Base-by-base conservation (phyloP, 2,113 vertebrate genomes). In the Stegastes partitus region DNA sequence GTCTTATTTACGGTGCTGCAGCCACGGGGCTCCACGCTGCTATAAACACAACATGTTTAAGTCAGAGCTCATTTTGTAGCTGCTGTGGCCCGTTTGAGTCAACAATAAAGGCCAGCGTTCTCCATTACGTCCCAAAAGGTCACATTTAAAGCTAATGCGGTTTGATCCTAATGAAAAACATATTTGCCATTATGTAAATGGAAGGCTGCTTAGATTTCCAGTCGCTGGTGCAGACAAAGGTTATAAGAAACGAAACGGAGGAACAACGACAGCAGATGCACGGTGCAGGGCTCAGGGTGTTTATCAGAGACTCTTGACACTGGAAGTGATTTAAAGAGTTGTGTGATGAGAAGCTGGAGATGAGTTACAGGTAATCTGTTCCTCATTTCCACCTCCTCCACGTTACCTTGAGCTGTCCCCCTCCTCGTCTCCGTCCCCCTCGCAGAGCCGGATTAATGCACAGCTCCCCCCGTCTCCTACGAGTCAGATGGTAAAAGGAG, bases 401-500 rank as follows among this genome's bases (percentile, higher is more conserved):
- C 22, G 5, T 75, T 79, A 83, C 68, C 81, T 81, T 68, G 54
- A 80, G 45, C 50, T 62, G 51, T 63, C 47, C 64, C 49, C 45
- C 59, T 56, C 56, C 74, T 69, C 63, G 5, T 65, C 57, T 28
- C 39, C 58, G n/a, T 53, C 34, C 26, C 11, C 44, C 54, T 59
- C 42, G 25, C 7, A 6, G 53, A 26, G n/a, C 50, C 75, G 68
- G 37, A 79, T 82, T 34, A 80, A 71, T 49, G 25, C 76, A 74
- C 47, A 57, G 77, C 63, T 45, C 34, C 68, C 68, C 57, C 45
- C 28, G 5, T 58, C 69, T 64, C 65, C 42, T 78, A 49, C 68
- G 68, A 83, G 50, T 87, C 84, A 81, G 82, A 81, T 81, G 74
- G 80, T 82, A 62, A 85, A 83, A 87, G 62, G 21, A 86, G 67